Base-by-base conservation (phyloP, 2,113 vertebrate genomes). In the Ramphastos sulfuratus region DNA sequence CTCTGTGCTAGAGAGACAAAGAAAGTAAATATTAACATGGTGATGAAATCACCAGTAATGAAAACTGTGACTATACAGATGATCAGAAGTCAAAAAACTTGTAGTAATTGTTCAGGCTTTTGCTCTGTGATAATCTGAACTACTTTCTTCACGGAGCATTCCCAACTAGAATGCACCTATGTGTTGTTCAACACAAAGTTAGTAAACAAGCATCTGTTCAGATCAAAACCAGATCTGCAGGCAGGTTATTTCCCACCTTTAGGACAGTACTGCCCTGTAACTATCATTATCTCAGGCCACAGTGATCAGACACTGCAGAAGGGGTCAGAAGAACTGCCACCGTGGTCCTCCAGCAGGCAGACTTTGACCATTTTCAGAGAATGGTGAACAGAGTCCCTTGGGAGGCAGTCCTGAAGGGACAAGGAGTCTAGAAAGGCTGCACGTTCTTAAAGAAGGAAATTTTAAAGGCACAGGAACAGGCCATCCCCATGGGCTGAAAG, bases 61-160 rank as follows among this genome's bases (percentile, higher is more conserved):
- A 92, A 95, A 96, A 82, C 82, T 90, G 87, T 90, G 87, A 83
- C 93, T 90, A 84, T 89, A 92, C 67, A 91, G 89, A 93, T 96
- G 89, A 95, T 96, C 90, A 94, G 90, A 95, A 88, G 66, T 76
- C 44, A 14, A 95, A 96, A 97, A 91, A 17, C 42, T 92, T 83
- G 89, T 83, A 91, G 95, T 97, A 95, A 83, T 88, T 50, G 77
- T 82, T 85, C 60, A 87, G 73, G 42, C 80, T 95, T 94, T 93
- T 93, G 55, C 67, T 86, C 31, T 71, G 65, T 86, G 83, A 58
- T 63, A 69, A 74, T 73, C 74, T 55, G 46, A 81, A 10, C 56
- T 59, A 18, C 12, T 75, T 87, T 74, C 65, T 86, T 76, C 27
- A 65, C 37, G 44, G 28, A 55, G 24, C 9, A 4, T 70, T 93